Conservation (phyloP, 2,888 invertebrate species). For the Stenchaetothrips biformis region DNA sequence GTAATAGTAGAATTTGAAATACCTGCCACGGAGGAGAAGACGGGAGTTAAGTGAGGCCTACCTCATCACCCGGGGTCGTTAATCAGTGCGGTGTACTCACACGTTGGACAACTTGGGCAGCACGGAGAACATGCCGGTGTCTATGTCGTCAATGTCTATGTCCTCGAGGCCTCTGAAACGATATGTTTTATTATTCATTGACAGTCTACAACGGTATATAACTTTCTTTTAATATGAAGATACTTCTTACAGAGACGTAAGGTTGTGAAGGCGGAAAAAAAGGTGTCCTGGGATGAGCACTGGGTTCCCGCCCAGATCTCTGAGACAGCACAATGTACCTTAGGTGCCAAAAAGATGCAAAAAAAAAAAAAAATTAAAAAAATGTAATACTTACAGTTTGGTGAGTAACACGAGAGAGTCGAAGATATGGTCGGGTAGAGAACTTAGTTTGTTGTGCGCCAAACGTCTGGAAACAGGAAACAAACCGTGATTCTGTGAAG, state of each 20-base stretch:
- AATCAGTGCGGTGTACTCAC: constrained; percentile 41
- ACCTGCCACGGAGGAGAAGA: constrained; percentile 43
- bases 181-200: constrained; percentile 29
- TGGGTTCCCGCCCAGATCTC: constrained; percentile 47
- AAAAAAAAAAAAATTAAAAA: background rate
- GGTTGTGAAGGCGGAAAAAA: constrained; percentile 36
- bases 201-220: too few relatives aligned
- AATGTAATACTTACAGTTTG: constrained; percentile 50
- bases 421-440: constrained; percentile 48
- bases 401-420: constrained; percentile 46
- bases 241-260: constrained; percentile 41
- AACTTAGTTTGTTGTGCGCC: constrained; percentile 48
- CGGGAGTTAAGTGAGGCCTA: background rate
- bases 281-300: constrained; percentile 36
- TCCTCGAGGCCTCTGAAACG: constrained; percentile 51
- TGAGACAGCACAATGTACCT: constrained; percentile 36
- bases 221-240: constrained; percentile 27
- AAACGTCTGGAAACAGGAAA: constrained; percentile 46
- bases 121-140: constrained; percentile 49
- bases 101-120: constrained; percentile 52
- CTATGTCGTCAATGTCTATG: constrained; percentile 51
- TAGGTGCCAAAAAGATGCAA: background rate
- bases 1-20: constrained; percentile 59
- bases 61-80: background rate
- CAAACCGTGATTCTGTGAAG: too few relatives aligned